These are phyloP conservation scores for Achlya flavicornis DNA, from an alignment of 2,888 invertebrate species.

Conservation along the genomic window DNA sequence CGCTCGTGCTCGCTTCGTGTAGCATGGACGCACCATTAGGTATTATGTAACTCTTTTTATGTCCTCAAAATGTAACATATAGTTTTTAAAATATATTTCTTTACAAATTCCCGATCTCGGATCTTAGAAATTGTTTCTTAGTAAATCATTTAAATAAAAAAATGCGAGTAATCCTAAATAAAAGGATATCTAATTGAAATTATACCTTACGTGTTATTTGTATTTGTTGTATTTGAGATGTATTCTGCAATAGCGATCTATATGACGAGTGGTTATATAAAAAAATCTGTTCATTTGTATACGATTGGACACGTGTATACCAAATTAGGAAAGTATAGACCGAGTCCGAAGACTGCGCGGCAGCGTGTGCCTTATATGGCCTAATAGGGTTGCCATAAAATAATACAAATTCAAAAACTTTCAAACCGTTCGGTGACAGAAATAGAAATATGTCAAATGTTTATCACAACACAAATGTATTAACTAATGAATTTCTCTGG, in stretches of 20 bases:
- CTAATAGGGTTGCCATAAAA: constrained; percentile 8
- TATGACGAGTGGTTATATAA: not conserved
- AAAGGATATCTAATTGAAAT: not conserved
- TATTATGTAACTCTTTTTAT: too few relatives aligned
- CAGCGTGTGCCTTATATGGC: constrained; percentile 20
- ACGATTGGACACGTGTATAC: constrained; percentile 42
- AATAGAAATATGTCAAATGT: too few relatives aligned
- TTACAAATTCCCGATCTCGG: too few relatives aligned
- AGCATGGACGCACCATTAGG: too few relatives aligned
- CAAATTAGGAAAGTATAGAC: constrained; percentile 54
- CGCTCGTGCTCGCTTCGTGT: too few relatives aligned
- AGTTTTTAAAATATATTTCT: too few relatives aligned
- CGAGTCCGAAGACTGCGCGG: constrained; percentile 32
- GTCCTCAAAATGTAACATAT: too few relatives aligned
- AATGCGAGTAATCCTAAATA: not conserved
- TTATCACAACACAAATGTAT: too few relatives aligned
- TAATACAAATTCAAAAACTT: not conserved
- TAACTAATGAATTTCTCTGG: too few relatives aligned
- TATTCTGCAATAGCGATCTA: not conserved
- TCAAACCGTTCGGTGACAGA: not conserved
- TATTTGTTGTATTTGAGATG: not conserved
- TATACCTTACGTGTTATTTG: not conserved
- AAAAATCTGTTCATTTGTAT: constrained; percentile 44
- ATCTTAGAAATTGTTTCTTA: not conserved
- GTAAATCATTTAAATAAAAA: not conserved